Conservation (phyloP, 2,113 vertebrate species). For the Neolamprologus caudopunctatus region DNA sequence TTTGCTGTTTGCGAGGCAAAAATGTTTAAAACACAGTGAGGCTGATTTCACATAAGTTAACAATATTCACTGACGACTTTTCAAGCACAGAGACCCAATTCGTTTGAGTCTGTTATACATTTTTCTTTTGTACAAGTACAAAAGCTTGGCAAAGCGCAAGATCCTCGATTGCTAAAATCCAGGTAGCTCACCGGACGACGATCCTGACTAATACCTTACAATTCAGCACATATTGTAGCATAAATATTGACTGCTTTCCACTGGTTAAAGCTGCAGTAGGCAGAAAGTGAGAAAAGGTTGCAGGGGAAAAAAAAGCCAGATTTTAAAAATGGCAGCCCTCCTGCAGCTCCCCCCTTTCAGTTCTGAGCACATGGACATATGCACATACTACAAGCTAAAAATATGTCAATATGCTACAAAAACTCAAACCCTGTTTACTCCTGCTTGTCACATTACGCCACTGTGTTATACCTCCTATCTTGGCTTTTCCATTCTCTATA, state of each 20-base stretch:
- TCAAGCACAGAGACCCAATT: conserved; percentile 9
- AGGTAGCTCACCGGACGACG: conserved; percentile 62
- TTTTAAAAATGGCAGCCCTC: neutral
- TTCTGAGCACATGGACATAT: neutral
- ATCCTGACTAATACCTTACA: neutral
- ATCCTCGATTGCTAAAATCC: conserved; percentile 43
- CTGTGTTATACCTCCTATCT: neutral
- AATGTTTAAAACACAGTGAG: neutral
- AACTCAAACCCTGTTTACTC: neutral
- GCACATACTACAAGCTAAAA: neutral
- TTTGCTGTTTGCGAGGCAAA: neutral
- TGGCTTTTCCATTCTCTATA: neutral
- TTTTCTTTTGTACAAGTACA: conserved; percentile 33
- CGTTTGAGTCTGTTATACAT: conserved; percentile 29
- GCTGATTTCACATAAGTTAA: conserved; percentile 15
- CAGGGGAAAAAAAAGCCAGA: neutral
- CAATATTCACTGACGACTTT: conserved; percentile 37
- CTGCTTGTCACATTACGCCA: neutral
- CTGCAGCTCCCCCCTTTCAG: neutral
- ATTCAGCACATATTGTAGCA: conserved; percentile 6
- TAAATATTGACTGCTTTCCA: conserved; percentile 23
- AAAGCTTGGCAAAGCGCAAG: conserved; percentile 50
- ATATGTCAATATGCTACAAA: neutral
- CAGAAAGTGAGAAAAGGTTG: neutral
- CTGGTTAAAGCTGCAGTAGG: neutral